Base-by-base conservation (phyloP, 2,113 vertebrate species). In the Polypterus senegalus region DNA sequence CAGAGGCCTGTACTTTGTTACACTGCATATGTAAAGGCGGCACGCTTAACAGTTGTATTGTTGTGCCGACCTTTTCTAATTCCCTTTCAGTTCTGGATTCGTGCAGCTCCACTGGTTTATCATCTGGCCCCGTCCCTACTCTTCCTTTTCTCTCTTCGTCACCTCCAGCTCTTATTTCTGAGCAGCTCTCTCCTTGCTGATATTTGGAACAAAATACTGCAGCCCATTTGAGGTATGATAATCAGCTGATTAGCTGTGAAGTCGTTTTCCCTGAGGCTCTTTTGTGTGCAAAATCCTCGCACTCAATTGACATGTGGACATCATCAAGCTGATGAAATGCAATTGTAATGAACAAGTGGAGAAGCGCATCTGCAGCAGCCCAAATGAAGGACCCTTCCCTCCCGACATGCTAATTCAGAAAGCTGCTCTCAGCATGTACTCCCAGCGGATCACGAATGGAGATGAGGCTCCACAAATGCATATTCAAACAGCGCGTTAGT, bases 301-400 rank as follows among this genome's bases (percentile, higher is more conserved):
- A 86, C 87, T 96, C 94, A 94, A 92, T 94, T 98, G 96, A 97
- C 96, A 94, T 96, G 96, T 97, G 96, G 96, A 98, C 93, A 97
- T 97, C 93, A 97, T 97, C 93, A 97, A 94, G 93, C 93, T 97
- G 94, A 98, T 97, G 93, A 98, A 98, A 97, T 97, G 93, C 94
- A 97, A 92, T 94, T 93, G 94, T 97, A 97, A 98, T 94, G 94
- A 98, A 97, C 93, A 91, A 94, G 92, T 91, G 90, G 90, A 81
- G 89, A 90, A 86, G 87, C 86, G 93, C 93, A 94, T 96, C 93
- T 98, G 94, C 89, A 95, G 88, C 83, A 87, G 74, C 82, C 87
- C 81, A 91, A 91, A 90, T 88, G 84, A 87, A 92, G 89, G 90
- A 88, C 89, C 89, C 90, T 91, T 92, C 87, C 89, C 89, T 92